Conservation (phyloP, 2,888 invertebrate species). For the Pyrrhia umbra region DNA sequence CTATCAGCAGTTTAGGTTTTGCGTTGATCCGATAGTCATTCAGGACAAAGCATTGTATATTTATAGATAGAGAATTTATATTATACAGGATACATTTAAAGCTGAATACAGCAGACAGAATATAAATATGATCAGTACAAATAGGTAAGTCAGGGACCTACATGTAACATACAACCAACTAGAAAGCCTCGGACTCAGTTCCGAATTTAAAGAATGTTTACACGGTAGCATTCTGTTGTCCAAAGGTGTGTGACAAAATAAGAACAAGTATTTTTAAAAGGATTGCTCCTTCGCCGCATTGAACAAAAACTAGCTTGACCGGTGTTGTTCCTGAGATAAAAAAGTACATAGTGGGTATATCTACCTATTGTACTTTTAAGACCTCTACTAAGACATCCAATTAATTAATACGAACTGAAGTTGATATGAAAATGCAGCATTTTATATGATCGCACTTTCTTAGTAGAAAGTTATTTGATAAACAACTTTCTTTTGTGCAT, state of each 20-base stretch:
- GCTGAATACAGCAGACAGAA: too few species aligned
- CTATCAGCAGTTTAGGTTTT: too few species aligned
- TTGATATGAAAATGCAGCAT: background rate
- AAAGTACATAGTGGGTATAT: conserved; percentile 13
- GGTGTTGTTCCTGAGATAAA: conserved; percentile 33
- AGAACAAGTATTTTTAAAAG: conserved; percentile 18
- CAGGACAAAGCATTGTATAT: too few species aligned
- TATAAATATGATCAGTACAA: too few species aligned
- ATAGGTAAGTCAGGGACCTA: background rate
- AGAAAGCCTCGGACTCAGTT: background rate
- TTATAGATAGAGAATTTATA: too few species aligned
- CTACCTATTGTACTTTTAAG: conserved; percentile 18
- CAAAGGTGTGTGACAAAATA: conserved; percentile 20
- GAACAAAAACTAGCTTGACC: conserved; percentile 47
- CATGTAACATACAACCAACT: background rate
- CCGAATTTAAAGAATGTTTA: conserved; percentile 12
- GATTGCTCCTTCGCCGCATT: conserved; percentile 25
- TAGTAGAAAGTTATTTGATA: conserved; percentile 26
- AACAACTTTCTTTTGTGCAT: conserved; percentile 30
- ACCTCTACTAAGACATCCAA: conserved; percentile 7
- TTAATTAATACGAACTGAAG: background rate
- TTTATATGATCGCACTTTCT: conserved; percentile 1
- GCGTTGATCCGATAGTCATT: too few species aligned
- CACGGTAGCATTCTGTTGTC: conserved; percentile 8
- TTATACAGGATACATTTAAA: too few species aligned